Evolutionary conservation across 2,797 vertebrate genomes (phyloP).

Genomic region (Crocidura indochinensis): DNA sequence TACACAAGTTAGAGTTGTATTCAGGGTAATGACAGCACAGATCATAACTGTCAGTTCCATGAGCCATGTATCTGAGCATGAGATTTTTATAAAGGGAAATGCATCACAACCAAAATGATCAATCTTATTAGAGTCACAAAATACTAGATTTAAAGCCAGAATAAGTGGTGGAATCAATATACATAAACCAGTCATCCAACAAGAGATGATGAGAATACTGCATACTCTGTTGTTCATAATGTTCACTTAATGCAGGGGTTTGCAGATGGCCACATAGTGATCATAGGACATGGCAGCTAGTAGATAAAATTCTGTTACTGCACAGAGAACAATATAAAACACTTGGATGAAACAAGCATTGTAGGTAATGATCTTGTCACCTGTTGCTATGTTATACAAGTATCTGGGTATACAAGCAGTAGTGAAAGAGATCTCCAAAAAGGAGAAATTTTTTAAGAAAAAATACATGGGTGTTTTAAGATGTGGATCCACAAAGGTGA

Average conservation of each 20-base stretch:
- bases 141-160: constrained; percentile 13
- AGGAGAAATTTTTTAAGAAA: too few species aligned
- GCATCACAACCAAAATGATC: constrained; percentile 52
- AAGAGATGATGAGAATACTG: not conserved
- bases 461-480: too few species aligned
- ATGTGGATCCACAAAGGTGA: too few species aligned
- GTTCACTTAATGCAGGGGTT: too few species aligned
- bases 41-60: not conserved
- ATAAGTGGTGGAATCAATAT: constrained; percentile 22
- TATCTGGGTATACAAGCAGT: not conserved
- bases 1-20: not conserved
- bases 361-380: not conserved
- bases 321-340: too few species aligned
- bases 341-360: not conserved
- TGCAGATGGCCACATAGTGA: too few species aligned
- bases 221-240: not conserved
- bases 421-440: too few species aligned
- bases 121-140: constrained; percentile 51
- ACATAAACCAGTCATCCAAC: too few species aligned
- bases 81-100: not conserved
- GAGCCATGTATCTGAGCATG: constrained; percentile 9
- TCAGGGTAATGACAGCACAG: constrained; percentile 33
- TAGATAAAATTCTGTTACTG: too few species aligned
- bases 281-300: too few species aligned
- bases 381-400: not conserved